Evolutionary conservation across 2,113 vertebrate genomes (phyloP), one percentile per base, ranked within the genome.

Genomic region (Eublepharis macularius): DNA sequence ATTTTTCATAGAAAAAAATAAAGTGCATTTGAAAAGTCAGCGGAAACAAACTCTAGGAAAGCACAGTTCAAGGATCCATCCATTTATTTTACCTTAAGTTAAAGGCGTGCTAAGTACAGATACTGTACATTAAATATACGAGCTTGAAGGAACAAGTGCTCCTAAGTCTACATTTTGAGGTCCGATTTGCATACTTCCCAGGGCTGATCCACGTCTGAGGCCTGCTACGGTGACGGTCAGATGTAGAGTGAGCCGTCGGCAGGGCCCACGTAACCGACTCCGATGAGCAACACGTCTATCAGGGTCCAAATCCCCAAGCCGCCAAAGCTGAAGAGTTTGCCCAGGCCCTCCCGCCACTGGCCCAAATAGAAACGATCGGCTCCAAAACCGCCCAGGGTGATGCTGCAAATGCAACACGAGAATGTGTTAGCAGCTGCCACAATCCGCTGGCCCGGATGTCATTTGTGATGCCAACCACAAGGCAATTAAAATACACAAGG

Each of bases 241-340:
- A 99, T 99, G 94, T 99, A 99, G 21, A 99, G 97, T 1, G 99
- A 99, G 77, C 99, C 99, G 7, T 99, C 99, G 1, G 98, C 98
- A 0, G 99, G 99, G 5, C 98, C 99, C 81, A 99, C 98, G 2
- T 99, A 99, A 87, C 99, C 98, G 6, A 99, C 98, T 0, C 97
- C 98, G 17, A 99, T 99, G 1, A 99, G 95, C 0, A 99, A 95
- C 84, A 99, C 98, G 0, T 99, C 99, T 32, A 99, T 98, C 3
- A 99, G 92, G 0, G 99, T 99, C 99, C 99, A 99, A 90, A 99
- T 98, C 51, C 98, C 99, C 93, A 99, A 96, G 68, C 99, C 99
- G 19, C 99, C 99, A 45, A 99, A 99, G 95, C 99, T 99, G 96
- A 99, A 99, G 88, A 99, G 98, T 86, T 99, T 99, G 90, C 99